phyloP scores from a whole-genome alignment of 2,888 invertebrate species.

The Lasioglossum malachurum region DNA sequence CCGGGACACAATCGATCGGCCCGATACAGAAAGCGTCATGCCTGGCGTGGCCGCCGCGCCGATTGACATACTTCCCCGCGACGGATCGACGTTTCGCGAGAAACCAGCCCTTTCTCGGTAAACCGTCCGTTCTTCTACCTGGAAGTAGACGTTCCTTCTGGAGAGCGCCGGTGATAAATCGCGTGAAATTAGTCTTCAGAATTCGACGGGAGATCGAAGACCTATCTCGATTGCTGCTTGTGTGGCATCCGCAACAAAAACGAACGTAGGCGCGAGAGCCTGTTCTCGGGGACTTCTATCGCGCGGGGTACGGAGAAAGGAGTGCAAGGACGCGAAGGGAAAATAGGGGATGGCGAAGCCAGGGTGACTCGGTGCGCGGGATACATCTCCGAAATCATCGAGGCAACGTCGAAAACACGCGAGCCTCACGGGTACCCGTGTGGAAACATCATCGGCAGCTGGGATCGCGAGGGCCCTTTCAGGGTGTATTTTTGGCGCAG shows the following conservation, averaged over 20 bases:
- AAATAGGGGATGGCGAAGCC: conserved; percentile 1
- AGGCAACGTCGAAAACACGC: conserved; percentile 84
- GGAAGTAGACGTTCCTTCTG: conserved; percentile 27
- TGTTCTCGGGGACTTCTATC: not conserved
- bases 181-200: conserved; percentile 34
- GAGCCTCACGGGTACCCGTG: conserved; percentile 83
- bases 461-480: conserved; percentile 74
- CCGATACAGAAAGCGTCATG: conserved; percentile 37
- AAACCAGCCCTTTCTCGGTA: conserved; percentile 23
- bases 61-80: conserved; percentile 56
- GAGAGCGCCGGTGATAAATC: conserved; percentile 32
- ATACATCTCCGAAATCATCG: conserved; percentile 76
- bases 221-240: not conserved
- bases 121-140: conserved; percentile 28
- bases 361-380: conserved; percentile 36
- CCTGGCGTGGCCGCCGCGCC: conserved; percentile 17
- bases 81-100: conserved; percentile 52
- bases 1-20: conserved; percentile 62
- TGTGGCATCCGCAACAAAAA: not conserved
- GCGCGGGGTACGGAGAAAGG: not conserved
- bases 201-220: not conserved
- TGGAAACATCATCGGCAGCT: conserved; percentile 84
- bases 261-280: not conserved
- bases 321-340: not conserved
- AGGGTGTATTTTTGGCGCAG: conserved; percentile 71